Evolutionary conservation across 2,797 vertebrate genomes (phyloP).

Genomic region (Synaphobranchus kaupii): DNA sequence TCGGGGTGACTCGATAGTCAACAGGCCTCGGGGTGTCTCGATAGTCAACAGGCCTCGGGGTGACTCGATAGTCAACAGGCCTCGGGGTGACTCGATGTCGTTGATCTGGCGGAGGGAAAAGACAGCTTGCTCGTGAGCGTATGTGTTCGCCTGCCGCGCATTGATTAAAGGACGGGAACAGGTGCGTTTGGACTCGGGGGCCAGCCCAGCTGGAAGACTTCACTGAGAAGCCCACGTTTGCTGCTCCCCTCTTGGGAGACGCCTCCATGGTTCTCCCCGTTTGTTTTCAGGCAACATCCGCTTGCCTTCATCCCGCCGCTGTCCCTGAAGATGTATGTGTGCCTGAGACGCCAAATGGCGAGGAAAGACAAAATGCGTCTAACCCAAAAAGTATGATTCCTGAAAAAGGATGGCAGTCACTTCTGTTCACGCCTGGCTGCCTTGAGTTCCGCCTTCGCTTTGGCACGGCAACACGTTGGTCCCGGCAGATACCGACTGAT

Average conservation of each 20-base stretch:
- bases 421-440: conserved; percentile 6
- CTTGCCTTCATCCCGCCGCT: neutral
- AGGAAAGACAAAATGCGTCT: neutral
- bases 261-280: neutral
- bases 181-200: neutral
- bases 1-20: neutral
- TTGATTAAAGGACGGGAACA: conserved; percentile 12
- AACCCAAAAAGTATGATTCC: neutral
- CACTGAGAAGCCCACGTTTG: neutral
- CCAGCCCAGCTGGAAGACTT: neutral
- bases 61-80: neutral
- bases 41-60: no score
- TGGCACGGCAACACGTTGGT: conserved; percentile 38
- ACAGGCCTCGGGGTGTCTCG: neutral
- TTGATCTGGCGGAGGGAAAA: neutral
- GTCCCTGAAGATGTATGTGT: neutral
- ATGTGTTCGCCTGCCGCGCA: neutral
- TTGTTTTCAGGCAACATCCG: neutral
- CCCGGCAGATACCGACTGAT: conserved; percentile 30
- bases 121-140: neutral
- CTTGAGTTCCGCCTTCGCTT: conserved; percentile 33
- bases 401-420: neutral
- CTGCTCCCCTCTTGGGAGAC: neutral
- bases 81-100: neutral
- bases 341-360: neutral